A percentile compares a stretch with the other conserved stretches of the same genome.
These are phyloP conservation scores for Nasonia vitripennis DNA, from an alignment of 1,140 invertebrate species.

Conservation along the genomic window DNA sequence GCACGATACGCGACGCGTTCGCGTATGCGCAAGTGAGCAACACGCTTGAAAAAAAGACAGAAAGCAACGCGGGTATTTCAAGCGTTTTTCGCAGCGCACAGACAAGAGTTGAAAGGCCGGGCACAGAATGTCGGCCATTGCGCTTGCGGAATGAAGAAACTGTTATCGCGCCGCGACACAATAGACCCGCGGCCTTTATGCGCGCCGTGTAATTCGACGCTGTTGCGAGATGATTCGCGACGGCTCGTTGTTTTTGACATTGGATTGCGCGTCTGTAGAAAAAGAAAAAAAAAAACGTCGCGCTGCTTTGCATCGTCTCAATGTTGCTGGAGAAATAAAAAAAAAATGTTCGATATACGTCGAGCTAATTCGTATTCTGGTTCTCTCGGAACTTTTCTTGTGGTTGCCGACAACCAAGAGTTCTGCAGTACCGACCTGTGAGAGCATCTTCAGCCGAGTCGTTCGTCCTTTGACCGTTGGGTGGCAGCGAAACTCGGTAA, in stretches of 20 bases:
- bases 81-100: not conserved
- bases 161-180: slow-evolving; percentile 4
- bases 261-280: too few relatives aligned
- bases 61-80: not conserved
- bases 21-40: too few relatives aligned
- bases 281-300: too few relatives aligned
- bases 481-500: slow-evolving; percentile 47
- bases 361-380: slow-evolving; percentile 10
- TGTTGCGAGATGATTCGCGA: too few relatives aligned
- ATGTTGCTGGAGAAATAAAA: not conserved
- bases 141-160: slow-evolving; percentile 21
- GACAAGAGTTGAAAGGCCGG: slow-evolving; percentile 15
- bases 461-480: slow-evolving; percentile 52
- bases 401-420: slow-evolving; percentile 47
- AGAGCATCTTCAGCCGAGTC: slow-evolving; percentile 35
- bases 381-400: slow-evolving; percentile 26
- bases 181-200: not conserved
- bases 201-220: not conserved
- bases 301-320: too few relatives aligned
- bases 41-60: too few relatives aligned
- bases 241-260: not conserved
- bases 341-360: not conserved
- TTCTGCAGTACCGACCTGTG: slow-evolving; percentile 50
- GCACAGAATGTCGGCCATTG: slow-evolving; percentile 41
- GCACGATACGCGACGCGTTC: not conserved